A percentile compares a stretch with the other conserved stretches of the same genome.
These are phyloP conservation scores for Phania funesta DNA, from an alignment of 2,888 invertebrate species.

Conservation along the genomic window DNA sequence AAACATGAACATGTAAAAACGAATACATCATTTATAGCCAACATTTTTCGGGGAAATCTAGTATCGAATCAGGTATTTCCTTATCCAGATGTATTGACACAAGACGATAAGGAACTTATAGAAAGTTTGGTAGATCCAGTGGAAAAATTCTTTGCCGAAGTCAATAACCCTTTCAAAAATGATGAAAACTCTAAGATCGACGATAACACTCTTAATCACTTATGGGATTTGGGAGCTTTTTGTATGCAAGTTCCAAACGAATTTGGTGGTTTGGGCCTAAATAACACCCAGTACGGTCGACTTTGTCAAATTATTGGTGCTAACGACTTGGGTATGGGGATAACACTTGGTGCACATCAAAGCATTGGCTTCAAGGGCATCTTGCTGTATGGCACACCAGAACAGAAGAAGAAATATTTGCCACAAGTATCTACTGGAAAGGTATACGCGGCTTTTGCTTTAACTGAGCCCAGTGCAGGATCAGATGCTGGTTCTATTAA, in stretches of 20 bases:
- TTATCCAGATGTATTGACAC: constrained; percentile 90
- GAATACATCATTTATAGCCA: constrained; percentile 94
- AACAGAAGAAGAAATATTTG: constrained; percentile 95
- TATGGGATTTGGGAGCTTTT: constrained; percentile 97
- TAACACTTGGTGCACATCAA: constrained; percentile 98
- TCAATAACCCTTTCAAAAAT: constrained; percentile 93
- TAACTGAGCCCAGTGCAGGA: constrained; percentile 97
- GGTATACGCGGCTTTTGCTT: constrained; percentile 93
- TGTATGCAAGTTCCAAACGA: constrained; percentile 93
- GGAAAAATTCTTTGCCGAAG: constrained; percentile 89
- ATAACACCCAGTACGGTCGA: constrained; percentile 96
- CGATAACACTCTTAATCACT: constrained; percentile 86
- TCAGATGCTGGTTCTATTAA: constrained; percentile 96
- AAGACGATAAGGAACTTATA: constrained; percentile 92
- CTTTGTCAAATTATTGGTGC: constrained; percentile 96
- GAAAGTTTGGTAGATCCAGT: constrained; percentile 91
- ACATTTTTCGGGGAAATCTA: constrained; percentile 93
- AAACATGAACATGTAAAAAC: constrained; percentile 63
- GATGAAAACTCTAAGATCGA: constrained; percentile 90
- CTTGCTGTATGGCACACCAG: constrained; percentile 91
- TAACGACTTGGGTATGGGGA: constrained; percentile 96
- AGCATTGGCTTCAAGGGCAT: constrained; percentile 97
- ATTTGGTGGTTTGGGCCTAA: constrained; percentile 92
- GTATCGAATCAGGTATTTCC: constrained; percentile 95
- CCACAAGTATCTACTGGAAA: constrained; percentile 92